Evolutionary conservation across 1,140 invertebrate species (phyloP).

Genomic region (Bombus superbus): DNA sequence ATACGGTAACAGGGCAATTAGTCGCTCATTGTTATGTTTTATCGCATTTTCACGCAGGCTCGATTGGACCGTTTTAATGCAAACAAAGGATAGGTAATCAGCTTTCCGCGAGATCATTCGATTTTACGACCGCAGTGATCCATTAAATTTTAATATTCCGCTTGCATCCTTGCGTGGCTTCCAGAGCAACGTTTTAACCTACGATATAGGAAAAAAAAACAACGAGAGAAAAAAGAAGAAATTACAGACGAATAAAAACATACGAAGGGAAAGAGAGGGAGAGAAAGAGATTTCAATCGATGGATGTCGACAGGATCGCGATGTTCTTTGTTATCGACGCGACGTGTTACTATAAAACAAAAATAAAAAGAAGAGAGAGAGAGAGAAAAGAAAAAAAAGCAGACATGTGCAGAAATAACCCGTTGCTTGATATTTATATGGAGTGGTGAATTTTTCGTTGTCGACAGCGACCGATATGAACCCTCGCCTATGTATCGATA

Average conservation of each 20-base stretch:
- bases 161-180: not conserved
- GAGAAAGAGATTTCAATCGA: not conserved
- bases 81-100: no score
- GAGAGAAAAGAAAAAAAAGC: not conserved
- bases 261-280: no score
- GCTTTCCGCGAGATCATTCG: no score
- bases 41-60: not conserved
- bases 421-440: conserved; percentile 4
- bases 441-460: not conserved
- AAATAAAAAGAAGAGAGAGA: not conserved
- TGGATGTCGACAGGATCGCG: not conserved
- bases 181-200: not conserved
- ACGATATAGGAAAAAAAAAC: not conserved
- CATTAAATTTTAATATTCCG: not conserved
- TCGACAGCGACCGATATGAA: not conserved
- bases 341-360: not conserved
- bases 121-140: not conserved
- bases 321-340: not conserved
- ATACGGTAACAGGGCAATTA: not conserved
- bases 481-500: not conserved
- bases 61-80: not conserved
- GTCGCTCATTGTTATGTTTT: not conserved
- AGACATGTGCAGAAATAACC: not conserved
- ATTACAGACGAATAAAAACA: no score
- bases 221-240: no score